Percentiles rank a stretch among this genome's conserved stretches.
Conservation (phyloP, 2,888 invertebrate genomes). For the Drosophila meridionalis region DNA sequence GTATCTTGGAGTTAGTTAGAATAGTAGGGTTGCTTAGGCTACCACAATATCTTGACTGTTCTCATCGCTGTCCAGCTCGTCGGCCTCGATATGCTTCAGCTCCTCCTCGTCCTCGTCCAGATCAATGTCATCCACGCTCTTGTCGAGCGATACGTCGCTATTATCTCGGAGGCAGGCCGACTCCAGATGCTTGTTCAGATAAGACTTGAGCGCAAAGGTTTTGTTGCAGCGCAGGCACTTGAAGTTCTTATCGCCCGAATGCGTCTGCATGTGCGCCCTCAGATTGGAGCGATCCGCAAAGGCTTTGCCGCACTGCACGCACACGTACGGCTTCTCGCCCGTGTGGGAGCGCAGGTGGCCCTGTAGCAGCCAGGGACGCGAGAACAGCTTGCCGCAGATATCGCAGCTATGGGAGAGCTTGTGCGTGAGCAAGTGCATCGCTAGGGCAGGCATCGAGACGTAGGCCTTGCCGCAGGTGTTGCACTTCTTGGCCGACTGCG, state of each 20-base stretch:
- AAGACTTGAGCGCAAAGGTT: conserved; percentile 97
- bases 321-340: conserved; percentile 97
- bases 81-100: conserved; percentile 26
- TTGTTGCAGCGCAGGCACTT: conserved; percentile 94
- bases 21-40: conserved; percentile 72
- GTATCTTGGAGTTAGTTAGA: conserved; percentile 38
- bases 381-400: conserved; percentile 97
- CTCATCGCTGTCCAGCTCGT: conserved; percentile 83
- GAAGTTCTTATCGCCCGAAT: conserved; percentile 95
- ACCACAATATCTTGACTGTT: conserved; percentile 85
- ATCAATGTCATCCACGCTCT: conserved; percentile 37
- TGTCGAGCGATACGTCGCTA: conserved; percentile 47
- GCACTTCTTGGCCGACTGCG: conserved; percentile 97
- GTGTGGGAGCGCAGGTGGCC: conserved; percentile 96
- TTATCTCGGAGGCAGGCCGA: conserved; percentile 91
- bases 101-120: conserved; percentile 12
- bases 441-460: conserved; percentile 98
- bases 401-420: conserved; percentile 96
- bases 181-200: conserved; percentile 97
- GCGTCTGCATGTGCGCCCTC: conserved; percentile 97
- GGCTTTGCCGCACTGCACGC: conserved; percentile 96
- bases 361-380: conserved; percentile 96
- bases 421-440: conserved; percentile 97
- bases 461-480: conserved; percentile 98
- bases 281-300: conserved; percentile 97